Conservation (phyloP, 2,888 invertebrate species). For the Nematopogon swammerdamellus region DNA sequence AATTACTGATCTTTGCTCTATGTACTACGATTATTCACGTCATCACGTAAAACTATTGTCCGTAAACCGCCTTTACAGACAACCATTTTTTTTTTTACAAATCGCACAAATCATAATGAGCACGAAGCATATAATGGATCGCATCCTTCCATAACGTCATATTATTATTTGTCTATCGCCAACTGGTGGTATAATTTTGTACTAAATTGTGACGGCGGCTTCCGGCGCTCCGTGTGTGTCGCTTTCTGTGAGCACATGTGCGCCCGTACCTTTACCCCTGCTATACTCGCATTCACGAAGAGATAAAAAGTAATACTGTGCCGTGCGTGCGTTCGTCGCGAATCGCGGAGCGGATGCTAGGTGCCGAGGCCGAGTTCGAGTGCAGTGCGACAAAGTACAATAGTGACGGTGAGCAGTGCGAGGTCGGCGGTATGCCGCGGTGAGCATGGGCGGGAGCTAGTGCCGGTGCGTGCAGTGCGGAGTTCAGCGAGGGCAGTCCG, state of each 20-base stretch:
- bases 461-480: conserved; percentile 46
- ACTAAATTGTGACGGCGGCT: conserved; percentile 4
- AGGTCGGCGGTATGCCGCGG: conserved; percentile 47
- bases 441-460: conserved; percentile 55
- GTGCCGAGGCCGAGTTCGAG: neutral
- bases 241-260: conserved; percentile 13
- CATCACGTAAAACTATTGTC: too few species aligned
- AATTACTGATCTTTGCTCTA: too few species aligned
- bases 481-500: conserved; percentile 49
- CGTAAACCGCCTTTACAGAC: too few species aligned
- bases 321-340: conserved; percentile 1
- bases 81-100: too few species aligned
- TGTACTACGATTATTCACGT: too few species aligned
- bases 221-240: conserved; percentile 4
- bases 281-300: conserved; percentile 7
- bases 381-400: neutral
- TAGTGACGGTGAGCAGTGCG: conserved; percentile 14
- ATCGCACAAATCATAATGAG: too few species aligned
- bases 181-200: neutral
- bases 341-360: neutral
- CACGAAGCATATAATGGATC: too few species aligned
- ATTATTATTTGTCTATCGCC: too few species aligned
- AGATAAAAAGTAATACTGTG: neutral
- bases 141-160: too few species aligned
- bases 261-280: conserved; percentile 14